These are phyloP conservation scores for Panagrolaimus sp. DNA, from an alignment of 1,140 invertebrate genomes.

Conservation along the genomic window DNA sequence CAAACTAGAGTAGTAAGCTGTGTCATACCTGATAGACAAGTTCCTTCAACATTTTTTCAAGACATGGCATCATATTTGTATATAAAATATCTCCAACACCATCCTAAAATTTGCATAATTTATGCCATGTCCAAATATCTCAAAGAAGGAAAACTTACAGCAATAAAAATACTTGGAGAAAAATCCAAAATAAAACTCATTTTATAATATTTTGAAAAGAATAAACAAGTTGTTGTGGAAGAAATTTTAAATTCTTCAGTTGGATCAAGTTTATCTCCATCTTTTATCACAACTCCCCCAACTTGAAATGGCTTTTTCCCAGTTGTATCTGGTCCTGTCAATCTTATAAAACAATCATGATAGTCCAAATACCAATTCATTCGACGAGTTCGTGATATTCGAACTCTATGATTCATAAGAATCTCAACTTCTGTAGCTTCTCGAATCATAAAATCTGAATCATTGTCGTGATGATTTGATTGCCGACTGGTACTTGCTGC, in stretches of 20 bases:
- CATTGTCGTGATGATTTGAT: too few species aligned
- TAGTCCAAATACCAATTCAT: conserved; percentile 10
- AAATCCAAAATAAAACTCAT: conserved; percentile 7
- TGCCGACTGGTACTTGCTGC: too few species aligned
- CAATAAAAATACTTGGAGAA: conserved; percentile 1
- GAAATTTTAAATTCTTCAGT: not conserved
- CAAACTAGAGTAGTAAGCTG: too few species aligned
- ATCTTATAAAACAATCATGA: not conserved
- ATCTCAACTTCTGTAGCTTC: conserved; percentile 5
- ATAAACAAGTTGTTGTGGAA: not conserved
- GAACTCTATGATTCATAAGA: not conserved
- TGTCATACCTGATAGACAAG: not conserved
- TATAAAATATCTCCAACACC: not conserved
- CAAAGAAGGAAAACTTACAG: not conserved
- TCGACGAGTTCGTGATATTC: conserved; percentile 6
- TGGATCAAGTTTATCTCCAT: not conserved
- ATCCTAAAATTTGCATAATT: not conserved
- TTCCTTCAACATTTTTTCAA: not conserved
- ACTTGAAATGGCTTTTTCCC: not conserved
- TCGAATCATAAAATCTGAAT: too few species aligned
- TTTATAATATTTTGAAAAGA: not conserved
- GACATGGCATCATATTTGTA: not conserved
- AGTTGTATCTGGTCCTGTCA: not conserved
- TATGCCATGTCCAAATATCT: too few species aligned
- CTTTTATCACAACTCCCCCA: not conserved